Percentiles rank a stretch among this genome's conserved stretches.
These are phyloP conservation scores for Ellobium chinense DNA, from an alignment of 2,888 invertebrate genomes.

Conservation along the genomic window DNA sequence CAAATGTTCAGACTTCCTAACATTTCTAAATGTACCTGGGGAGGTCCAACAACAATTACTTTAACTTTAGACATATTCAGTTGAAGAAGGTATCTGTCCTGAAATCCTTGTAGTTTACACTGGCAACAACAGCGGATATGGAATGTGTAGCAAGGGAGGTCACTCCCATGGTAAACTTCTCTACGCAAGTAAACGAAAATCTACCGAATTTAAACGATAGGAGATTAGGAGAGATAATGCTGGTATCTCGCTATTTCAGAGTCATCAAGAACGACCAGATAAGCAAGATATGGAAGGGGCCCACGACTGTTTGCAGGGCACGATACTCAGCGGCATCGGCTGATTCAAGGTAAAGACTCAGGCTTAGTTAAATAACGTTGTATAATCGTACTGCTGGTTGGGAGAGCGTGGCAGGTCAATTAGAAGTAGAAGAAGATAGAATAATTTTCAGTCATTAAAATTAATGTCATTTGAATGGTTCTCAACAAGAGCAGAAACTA, in stretches of 20 bases:
- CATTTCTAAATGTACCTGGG: slow-evolving; percentile 62
- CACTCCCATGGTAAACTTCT: not conserved
- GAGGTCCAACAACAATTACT: slow-evolving; percentile 69
- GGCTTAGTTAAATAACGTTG: no score
- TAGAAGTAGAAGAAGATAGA: no score
- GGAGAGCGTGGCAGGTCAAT: no score
- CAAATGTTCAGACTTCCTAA: no score
- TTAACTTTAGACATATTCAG: slow-evolving; percentile 70
- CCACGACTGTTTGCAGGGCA: not conserved
- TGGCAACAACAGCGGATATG: slow-evolving; percentile 22
- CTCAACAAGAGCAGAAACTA: no score
- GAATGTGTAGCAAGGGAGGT: slow-evolving; percentile 5
- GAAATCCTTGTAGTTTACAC: slow-evolving; percentile 24
- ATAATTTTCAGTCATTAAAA: no score
- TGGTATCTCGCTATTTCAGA: no score
- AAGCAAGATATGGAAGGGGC: not conserved
- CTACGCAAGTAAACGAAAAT: not conserved
- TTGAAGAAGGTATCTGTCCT: no score
- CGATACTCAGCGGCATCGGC: not conserved
- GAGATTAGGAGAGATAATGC: no score
- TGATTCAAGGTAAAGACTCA: not conserved
- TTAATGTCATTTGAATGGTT: no score
- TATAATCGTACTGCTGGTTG: no score
- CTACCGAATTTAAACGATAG: not conserved
- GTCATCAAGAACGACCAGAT: no score